Evolutionary conservation across 1,140 invertebrate genomes (phyloP).

Genomic region (Bombus waltoni): DNA sequence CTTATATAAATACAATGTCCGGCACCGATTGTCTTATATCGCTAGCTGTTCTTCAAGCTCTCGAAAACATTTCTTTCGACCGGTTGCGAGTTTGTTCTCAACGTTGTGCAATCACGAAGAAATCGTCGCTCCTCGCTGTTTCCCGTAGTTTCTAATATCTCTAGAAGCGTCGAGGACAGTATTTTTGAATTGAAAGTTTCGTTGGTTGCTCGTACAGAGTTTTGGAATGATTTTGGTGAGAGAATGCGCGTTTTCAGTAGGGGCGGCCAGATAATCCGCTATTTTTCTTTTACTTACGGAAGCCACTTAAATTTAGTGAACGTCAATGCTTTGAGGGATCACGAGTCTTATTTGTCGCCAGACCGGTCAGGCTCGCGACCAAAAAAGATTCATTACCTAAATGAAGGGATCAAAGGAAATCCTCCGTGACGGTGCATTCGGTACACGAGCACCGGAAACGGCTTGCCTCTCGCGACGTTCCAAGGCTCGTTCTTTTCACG

Average conservation of each 20-base stretch:
- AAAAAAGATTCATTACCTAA: conserved; percentile 52
- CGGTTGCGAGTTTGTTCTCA: background rate
- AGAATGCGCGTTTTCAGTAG: background rate
- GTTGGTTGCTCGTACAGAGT: background rate
- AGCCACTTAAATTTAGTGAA: conserved; percentile 41
- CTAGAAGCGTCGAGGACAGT: background rate
- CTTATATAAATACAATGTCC: background rate
- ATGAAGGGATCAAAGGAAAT: conserved; percentile 43
- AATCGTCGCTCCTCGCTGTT: background rate
- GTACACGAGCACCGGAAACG: conserved; percentile 14
- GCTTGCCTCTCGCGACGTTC: conserved; percentile 21
- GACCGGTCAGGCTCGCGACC: conserved; percentile 5
- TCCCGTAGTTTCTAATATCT: background rate
- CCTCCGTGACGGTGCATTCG: conserved; percentile 22
- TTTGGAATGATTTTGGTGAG: background rate
- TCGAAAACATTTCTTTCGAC: background rate
- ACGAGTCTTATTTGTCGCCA: conserved; percentile 29
- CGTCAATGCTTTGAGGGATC: conserved; percentile 41
- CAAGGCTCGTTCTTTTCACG: conserved; percentile 13
- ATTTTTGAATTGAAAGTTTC: background rate
- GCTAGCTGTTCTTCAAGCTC: background rate
- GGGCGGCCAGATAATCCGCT: background rate
- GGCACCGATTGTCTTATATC: background rate
- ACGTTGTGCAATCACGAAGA: background rate
- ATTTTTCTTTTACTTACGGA: conserved; percentile 37